A percentile compares a stretch with the other conserved stretches of the same genome.
phyloP scores from a whole-genome alignment of 2,888 invertebrate species.

The Erebia aethiops region DNA sequence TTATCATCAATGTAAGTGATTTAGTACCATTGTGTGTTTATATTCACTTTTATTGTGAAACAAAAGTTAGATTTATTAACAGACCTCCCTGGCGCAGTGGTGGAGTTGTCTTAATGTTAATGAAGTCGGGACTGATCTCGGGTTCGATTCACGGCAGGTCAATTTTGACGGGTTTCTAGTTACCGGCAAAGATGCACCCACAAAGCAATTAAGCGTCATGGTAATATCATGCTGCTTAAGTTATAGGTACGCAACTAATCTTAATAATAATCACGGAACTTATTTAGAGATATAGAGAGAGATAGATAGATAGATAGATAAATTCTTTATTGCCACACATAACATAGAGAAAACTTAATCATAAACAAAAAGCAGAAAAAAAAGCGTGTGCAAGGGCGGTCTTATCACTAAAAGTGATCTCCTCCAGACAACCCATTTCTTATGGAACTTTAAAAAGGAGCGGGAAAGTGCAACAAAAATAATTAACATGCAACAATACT shows the following conservation, averaged over 20 bases:
- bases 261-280: background rate
- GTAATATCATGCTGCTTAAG: background rate
- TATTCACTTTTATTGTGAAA: slow-evolving; percentile 30
- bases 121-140: background rate
- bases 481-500: too few species aligned
- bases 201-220: background rate
- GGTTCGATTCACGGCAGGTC: background rate
- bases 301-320: too few species aligned
- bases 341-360: too few species aligned
- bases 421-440: too few species aligned
- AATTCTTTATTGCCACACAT: too few species aligned
- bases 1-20: slow-evolving; percentile 41
- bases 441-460: too few species aligned
- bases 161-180: background rate
- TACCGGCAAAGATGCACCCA: background rate
- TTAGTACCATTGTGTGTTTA: slow-evolving; percentile 37
- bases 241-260: too few species aligned
- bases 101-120: background rate
- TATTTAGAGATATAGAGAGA: background rate
- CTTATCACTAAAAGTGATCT: too few species aligned
- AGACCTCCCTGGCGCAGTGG: background rate
- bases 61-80: slow-evolving; percentile 27
- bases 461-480: too few species aligned
- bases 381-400: too few species aligned
- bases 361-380: too few species aligned